A percentile compares a stretch with the other conserved stretches of the same genome.
Evolutionary conservation across 2,113 vertebrate genomes (phyloP).

Genomic region (Diadophis punctatus): DNA sequence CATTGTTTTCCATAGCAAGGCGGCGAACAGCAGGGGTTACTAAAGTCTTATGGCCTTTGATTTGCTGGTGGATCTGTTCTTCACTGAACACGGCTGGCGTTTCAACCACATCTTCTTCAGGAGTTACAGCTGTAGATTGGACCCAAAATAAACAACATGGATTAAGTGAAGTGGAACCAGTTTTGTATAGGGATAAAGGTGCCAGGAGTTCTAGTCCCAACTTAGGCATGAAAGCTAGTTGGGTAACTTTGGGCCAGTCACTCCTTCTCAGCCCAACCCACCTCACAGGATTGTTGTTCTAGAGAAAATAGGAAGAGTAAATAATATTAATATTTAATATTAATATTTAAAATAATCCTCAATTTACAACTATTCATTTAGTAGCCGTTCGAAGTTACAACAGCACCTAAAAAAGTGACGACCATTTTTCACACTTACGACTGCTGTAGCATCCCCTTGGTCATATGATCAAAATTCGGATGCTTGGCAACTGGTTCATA

Average conservation of each 20-base stretch:
- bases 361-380: neutral
- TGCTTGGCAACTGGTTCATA: neutral
- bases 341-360: too few species aligned
- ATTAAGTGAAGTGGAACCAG: neutral
- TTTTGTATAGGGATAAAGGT: neutral
- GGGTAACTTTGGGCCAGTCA: neutral
- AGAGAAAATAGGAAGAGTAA: neutral
- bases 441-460: neutral
- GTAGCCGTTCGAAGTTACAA: neutral
- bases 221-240: neutral
- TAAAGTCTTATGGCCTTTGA: slow-evolving; percentile 92
- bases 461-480: neutral
- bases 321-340: too few species aligned
- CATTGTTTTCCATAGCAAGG: slow-evolving; percentile 96
- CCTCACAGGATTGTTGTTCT: neutral
- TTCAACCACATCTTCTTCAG: slow-evolving; percentile 94
- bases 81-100: slow-evolving; percentile 89
- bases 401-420: neutral
- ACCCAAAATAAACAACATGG: neutral
- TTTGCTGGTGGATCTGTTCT: slow-evolving; percentile 95
- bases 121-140: slow-evolving; percentile 69
- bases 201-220: neutral
- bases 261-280: neutral
- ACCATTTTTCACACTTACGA: neutral
- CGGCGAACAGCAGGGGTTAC: slow-evolving; percentile 93